Evolutionary conservation across 2,888 invertebrate genomes (phyloP).

Genomic region (Spodoptera picta): DNA sequence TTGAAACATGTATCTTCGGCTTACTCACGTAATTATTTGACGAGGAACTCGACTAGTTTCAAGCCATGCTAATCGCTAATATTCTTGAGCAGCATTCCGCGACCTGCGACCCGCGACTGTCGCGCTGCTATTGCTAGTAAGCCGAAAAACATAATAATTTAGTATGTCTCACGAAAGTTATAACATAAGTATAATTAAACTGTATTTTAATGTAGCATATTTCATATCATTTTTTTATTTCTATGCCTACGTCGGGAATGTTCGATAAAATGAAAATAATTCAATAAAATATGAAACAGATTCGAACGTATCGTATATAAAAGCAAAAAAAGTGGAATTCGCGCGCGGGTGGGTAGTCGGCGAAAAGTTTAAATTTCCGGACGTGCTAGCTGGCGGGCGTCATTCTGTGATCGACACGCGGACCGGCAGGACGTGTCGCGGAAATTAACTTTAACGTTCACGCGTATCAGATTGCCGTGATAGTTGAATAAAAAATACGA

Average conservation of each 20-base stretch:
- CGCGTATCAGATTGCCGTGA: constrained; percentile 46
- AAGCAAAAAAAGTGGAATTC: constrained; percentile 47
- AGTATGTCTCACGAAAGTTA: no score
- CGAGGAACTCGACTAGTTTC: no score
- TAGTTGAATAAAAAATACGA: constrained; percentile 35
- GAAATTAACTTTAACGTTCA: constrained; percentile 64
- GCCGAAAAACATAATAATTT: no score
- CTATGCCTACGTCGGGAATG: constrained; percentile 2
- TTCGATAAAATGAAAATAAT: constrained; percentile 14
- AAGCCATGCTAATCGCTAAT: no score
- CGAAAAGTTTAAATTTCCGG: constrained; percentile 73
- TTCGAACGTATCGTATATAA: constrained; percentile 39
- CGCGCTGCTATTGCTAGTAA: no score
- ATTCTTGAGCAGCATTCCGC: no score
- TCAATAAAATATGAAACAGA: constrained; percentile 35
- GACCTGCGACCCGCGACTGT: no score
- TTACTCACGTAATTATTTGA: no score
- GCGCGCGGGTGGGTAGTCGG: constrained; percentile 59
- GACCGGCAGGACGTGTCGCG: constrained; percentile 58
- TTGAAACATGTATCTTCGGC: no score
- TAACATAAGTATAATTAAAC: no score
- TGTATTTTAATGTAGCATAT: no score
- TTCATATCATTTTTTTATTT: no score
- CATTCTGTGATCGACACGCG: constrained; percentile 52
- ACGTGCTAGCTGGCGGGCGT: constrained; percentile 39